Conservation (phyloP, 2,797 vertebrate species). For the Sibirionetta formosa region DNA sequence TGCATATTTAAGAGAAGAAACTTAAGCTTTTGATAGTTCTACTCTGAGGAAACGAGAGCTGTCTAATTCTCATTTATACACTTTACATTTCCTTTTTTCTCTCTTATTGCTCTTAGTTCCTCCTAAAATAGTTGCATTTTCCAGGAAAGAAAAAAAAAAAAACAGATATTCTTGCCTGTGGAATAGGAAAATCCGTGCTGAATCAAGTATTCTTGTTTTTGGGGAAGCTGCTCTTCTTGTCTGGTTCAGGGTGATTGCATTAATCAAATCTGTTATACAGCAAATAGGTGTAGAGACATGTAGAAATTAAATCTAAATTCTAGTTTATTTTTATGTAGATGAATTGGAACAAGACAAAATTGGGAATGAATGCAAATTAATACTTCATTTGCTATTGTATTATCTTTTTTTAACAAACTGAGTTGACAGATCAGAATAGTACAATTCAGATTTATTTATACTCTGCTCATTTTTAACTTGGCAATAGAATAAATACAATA, state of each 20-base stretch:
- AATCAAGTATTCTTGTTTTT: neutral
- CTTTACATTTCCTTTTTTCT: neutral
- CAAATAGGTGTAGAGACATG: neutral
- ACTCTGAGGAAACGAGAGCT: neutral
- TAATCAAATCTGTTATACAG: neutral
- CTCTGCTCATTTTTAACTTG: constrained; percentile 32
- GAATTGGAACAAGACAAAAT: constrained; percentile 38
- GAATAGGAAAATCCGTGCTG: neutral
- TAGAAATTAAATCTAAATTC: constrained; percentile 18
- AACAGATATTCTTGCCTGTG: neutral
- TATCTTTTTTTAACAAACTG: constrained; percentile 45
- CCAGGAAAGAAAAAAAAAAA: neutral
- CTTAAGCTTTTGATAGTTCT: neutral
- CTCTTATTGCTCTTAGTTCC: neutral
- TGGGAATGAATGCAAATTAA: constrained; percentile 22
- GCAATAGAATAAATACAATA: constrained; percentile 32
- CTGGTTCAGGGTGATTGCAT: neutral
- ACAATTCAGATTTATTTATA: constrained; percentile 52
- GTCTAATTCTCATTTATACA: neutral
- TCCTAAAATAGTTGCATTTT: neutral
- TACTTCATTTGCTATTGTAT: neutral
- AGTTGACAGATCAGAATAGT: constrained; percentile 35
- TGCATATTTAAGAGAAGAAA: neutral
- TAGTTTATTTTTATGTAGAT: constrained; percentile 51
- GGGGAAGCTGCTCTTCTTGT: neutral